Conservation (phyloP, 2,113 vertebrate genomes). For the Percina caprodes region DNA sequence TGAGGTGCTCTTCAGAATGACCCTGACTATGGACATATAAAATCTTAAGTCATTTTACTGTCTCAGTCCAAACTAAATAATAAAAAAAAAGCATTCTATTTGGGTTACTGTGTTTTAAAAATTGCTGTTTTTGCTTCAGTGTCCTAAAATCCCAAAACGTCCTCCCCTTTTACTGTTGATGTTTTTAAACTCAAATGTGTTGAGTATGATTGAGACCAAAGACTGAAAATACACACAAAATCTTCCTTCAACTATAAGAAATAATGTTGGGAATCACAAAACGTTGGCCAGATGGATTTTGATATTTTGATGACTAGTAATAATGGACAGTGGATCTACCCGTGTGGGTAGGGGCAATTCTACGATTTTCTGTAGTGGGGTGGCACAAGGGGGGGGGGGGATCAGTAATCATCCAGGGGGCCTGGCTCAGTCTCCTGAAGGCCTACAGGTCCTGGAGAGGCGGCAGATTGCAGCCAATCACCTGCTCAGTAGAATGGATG, state of each 20-base stretch:
- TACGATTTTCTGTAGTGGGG: no score
- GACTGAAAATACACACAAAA: not conserved
- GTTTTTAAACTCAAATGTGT: not conserved
- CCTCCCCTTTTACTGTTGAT: not conserved
- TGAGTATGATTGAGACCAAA: not conserved
- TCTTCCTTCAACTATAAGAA: not conserved
- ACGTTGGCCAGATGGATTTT: not conserved
- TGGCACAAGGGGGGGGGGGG: no score
- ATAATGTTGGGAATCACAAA: not conserved
- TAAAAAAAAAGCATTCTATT: not conserved
- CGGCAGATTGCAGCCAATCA: no score
- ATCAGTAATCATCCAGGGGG: no score
- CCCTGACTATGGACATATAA: no score
- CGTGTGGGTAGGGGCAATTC: no score
- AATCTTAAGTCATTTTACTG: no score
- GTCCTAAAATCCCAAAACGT: not conserved
- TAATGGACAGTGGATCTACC: not conserved
- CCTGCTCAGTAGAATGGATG: no score
- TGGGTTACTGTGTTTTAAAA: not conserved
- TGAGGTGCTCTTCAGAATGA: no score
- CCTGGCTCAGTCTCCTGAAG: no score
- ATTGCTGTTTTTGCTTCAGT: not conserved
- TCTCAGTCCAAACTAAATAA: no score
- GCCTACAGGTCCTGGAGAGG: no score
- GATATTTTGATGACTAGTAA: not conserved